Evolutionary conservation across 2,797 vertebrate species (phyloP).

Genomic region (Buceros bicornis): DNA sequence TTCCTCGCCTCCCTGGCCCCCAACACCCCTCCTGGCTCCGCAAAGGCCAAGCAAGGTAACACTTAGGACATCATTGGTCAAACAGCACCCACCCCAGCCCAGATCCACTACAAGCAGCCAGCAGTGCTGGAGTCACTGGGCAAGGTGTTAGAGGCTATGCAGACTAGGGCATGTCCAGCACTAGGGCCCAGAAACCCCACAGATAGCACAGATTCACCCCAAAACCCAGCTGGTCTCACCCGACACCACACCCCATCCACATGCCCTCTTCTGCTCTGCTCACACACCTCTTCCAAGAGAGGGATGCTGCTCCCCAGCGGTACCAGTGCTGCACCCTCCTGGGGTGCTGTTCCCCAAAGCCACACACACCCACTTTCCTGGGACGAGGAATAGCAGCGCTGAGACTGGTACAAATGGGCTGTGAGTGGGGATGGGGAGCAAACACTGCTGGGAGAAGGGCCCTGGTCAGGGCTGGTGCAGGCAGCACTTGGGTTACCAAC

Average conservation of each 20-base stretch:
- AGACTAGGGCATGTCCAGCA: background rate
- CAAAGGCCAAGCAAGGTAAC: background rate
- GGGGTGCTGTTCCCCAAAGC: background rate
- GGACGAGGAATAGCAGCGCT: background rate
- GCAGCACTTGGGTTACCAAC: rapidly evolving
- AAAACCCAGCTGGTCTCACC: background rate
- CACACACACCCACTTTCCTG: background rate
- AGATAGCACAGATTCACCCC: background rate
- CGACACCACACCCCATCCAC: background rate
- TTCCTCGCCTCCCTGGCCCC: background rate
- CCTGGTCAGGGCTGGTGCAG: background rate
- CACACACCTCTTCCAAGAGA: background rate
- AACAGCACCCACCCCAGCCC: background rate
- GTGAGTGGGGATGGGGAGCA: background rate
- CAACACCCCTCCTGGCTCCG: background rate
- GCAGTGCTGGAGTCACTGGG: background rate
- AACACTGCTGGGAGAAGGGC: background rate
- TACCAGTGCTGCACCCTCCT: background rate
- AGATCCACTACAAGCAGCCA: background rate
- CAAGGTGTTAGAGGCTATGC: background rate
- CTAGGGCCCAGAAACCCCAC: background rate
- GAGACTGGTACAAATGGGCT: rapidly evolving
- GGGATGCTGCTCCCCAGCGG: background rate
- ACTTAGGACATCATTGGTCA: background rate
- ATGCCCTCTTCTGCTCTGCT: background rate